Conservation (phyloP, 2,888 invertebrate genomes). For the Strigamia transsilvanica region DNA sequence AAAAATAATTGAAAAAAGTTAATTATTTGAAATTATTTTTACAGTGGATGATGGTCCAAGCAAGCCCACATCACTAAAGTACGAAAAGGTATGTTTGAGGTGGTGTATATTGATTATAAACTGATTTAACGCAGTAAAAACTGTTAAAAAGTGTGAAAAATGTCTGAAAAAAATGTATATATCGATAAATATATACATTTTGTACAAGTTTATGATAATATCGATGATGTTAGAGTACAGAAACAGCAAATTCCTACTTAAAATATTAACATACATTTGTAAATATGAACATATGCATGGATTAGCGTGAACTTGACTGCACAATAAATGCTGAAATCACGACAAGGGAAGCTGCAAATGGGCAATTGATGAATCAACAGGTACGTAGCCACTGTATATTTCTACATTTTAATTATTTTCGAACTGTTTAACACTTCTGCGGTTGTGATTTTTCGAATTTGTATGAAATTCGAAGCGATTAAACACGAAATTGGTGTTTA, state of each 20-base stretch:
- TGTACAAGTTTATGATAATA: background rate
- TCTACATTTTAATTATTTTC: background rate
- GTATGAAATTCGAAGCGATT: background rate
- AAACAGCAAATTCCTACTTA: background rate
- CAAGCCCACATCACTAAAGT: background rate
- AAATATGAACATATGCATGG: constrained; percentile 30
- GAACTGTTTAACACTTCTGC: background rate
- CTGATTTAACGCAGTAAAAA: too few relatives aligned
- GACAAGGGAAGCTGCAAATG: background rate
- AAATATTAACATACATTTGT: constrained; percentile 28
- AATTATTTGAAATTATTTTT: background rate
- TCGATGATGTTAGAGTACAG: background rate
- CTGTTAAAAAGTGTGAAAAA: background rate
- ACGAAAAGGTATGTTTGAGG: constrained; percentile 22
- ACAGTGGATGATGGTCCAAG: background rate
- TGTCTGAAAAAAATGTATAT: too few relatives aligned
- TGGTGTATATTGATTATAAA: background rate
- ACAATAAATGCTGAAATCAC: constrained; percentile 21
- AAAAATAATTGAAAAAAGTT: too few relatives aligned
- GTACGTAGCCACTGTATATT: background rate
- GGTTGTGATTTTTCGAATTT: background rate
- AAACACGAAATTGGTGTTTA: background rate
- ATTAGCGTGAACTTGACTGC: constrained; percentile 30
- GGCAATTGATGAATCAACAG: background rate
- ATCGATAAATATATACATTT: background rate